Base-by-base conservation (phyloP, 2,113 vertebrate genomes). In the Bufo bufo region DNA sequence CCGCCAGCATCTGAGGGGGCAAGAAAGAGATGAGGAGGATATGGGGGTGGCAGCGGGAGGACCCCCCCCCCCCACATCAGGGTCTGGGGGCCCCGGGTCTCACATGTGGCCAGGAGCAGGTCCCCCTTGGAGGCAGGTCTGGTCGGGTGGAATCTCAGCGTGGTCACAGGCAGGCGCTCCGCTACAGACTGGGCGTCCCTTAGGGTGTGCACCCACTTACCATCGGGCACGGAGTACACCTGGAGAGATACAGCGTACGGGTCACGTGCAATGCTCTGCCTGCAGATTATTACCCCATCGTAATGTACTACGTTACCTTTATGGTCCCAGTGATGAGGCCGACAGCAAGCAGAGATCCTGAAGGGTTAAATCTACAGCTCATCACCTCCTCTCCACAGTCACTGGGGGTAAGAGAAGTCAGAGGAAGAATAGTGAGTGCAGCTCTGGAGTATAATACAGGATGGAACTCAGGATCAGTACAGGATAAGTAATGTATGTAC, bases 1-100 rank as follows among this genome's bases (percentile, higher is more conserved):
- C 93, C 93, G 13, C 91, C 91, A n/a, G 93, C 92, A 87, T 93
- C 93, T 93, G 63, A 43, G 20, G 23, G 14, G 77, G 77, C 2
- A 54, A 10, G 69, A 45, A 5, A 69, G 8, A n/a, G n/a, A n/a
- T 20, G n/a, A 11, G 20, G 59, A 59, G 56, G 20, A 65, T 19
- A 16, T 4, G 2, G 58, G 4, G 61, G 17, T 10, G 16, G 16
- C 16, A 63, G 16, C 16, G 61, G 61, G 3, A n/a, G 4, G 4
- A 65, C 19, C 61, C 3, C 17, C 59, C 16, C 17, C 16, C 3
- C 33, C 33, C 33, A 33, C 33, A 33, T 33, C 33, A 33, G 33
- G 33, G 33, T 33, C 33, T 33, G 33, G 43, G 3, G 47, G 33
- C 71, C 1, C 9, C 1, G 66, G 11, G 19, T 82, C 90, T 88